Conservation (phyloP, 2,113 vertebrate species). For the Myotis davidii region DNA sequence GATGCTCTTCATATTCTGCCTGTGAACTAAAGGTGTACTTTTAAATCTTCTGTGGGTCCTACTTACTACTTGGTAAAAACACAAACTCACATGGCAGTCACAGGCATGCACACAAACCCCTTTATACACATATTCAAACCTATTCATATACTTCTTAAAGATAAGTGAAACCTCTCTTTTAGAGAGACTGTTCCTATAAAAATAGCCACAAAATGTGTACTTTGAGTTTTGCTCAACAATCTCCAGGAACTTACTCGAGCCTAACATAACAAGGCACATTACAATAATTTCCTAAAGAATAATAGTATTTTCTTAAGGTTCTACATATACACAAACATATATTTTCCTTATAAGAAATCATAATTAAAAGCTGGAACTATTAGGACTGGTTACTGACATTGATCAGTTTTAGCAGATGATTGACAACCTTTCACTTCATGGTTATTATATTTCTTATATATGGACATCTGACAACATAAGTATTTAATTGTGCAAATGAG, state of each 20-base stretch:
- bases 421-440: not conserved
- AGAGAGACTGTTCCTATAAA: not conserved
- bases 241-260: not conserved
- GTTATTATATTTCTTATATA: not conserved
- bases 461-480: not conserved
- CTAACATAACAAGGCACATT: not conserved
- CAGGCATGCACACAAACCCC: not conserved
- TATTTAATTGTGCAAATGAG: not conserved
- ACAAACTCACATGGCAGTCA: not conserved
- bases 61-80: not conserved
- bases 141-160: not conserved
- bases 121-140: not conserved
- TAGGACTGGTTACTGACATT: not conserved
- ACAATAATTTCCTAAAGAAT: not conserved
- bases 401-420: not conserved
- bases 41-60: not conserved
- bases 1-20: not conserved
- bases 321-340: not conserved
- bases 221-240: not conserved
- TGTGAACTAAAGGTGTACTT: not conserved
- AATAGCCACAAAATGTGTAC: not conserved
- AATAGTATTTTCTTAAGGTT: not conserved
- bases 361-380: not conserved
- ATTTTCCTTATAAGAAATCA: slow-evolving; percentile 3
- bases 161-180: not conserved